Evolutionary conservation across 2,113 vertebrate species (phyloP).

Genomic region (Chaetura pelagica): DNA sequence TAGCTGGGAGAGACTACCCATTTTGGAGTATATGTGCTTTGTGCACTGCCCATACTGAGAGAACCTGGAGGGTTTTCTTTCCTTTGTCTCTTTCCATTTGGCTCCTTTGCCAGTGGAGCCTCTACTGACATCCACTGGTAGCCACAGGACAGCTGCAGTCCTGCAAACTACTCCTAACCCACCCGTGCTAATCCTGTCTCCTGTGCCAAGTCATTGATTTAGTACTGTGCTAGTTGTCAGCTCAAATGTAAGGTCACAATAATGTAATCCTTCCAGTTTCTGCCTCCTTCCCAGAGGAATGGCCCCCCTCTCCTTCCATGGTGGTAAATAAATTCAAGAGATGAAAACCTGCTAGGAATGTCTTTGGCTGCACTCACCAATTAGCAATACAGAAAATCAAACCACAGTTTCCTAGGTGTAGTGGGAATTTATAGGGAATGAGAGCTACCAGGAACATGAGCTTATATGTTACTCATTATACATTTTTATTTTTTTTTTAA

Average conservation of each 20-base stretch:
- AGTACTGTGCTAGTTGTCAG: constrained; percentile 48
- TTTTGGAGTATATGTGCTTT: background rate
- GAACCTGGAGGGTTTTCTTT: background rate
- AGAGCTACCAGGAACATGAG: constrained; percentile 25
- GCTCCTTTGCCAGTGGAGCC: constrained; percentile 25
- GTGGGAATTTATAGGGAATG: constrained; percentile 42
- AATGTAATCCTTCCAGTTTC: constrained; percentile 57
- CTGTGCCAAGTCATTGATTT: constrained; percentile 64
- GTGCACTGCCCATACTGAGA: background rate
- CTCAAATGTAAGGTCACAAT: constrained; percentile 63
- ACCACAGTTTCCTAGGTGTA: constrained; percentile 54
- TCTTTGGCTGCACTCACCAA: constrained; percentile 28
- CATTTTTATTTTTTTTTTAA: background rate
- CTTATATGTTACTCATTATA: constrained; percentile 42
- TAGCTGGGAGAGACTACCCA: background rate
- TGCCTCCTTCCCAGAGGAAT: constrained; percentile 24
- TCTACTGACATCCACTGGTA: constrained; percentile 72
- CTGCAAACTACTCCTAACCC: constrained; percentile 21
- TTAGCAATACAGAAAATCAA: constrained; percentile 55
- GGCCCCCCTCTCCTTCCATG: constrained; percentile 8
- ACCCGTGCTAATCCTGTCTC: constrained; percentile 35
- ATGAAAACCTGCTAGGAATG: constrained; percentile 55
- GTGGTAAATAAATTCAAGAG: constrained; percentile 64
- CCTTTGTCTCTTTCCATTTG: constrained; percentile 37
- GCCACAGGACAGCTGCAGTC: constrained; percentile 1